Conservation (phyloP, 1,140 invertebrate genomes). For the Bombus ignitus region DNA sequence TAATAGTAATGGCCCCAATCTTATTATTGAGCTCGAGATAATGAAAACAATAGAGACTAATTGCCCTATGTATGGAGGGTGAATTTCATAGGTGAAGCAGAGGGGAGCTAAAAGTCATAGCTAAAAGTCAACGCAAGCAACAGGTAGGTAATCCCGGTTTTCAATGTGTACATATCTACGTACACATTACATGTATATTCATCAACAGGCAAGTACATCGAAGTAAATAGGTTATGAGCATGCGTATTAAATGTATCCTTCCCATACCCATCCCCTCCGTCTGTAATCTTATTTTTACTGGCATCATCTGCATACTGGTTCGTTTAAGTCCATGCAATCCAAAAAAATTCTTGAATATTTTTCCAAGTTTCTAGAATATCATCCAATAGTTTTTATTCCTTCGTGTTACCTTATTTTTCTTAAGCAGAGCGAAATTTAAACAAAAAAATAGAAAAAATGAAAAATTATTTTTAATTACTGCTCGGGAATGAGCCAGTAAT, state of each 20-base stretch:
- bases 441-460: no score
- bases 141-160: conserved; percentile 63
- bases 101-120: conserved; percentile 23
- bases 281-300: no score
- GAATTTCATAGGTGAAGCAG: conserved; percentile 1
- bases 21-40: neutral
- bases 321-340: no score
- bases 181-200: conserved; percentile 13
- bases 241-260: conserved; percentile 31
- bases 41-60: neutral
- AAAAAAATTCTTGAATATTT: no score
- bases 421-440: no score
- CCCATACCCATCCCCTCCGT: no score
- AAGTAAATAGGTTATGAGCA: conserved; percentile 32
- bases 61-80: neutral
- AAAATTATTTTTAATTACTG: no score
- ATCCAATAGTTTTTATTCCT: no score
- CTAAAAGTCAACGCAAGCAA: conserved; percentile 55
- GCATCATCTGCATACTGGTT: no score
- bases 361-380: no score
- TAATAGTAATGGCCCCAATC: neutral
- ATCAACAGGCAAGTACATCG: conserved; percentile 14
- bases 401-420: no score
- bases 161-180: neutral
- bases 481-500: no score